Evolutionary conservation across 2,797 vertebrate species (phyloP), one percentile per base, ranked within the genome.

Genomic region (Falco cherrug): DNA sequence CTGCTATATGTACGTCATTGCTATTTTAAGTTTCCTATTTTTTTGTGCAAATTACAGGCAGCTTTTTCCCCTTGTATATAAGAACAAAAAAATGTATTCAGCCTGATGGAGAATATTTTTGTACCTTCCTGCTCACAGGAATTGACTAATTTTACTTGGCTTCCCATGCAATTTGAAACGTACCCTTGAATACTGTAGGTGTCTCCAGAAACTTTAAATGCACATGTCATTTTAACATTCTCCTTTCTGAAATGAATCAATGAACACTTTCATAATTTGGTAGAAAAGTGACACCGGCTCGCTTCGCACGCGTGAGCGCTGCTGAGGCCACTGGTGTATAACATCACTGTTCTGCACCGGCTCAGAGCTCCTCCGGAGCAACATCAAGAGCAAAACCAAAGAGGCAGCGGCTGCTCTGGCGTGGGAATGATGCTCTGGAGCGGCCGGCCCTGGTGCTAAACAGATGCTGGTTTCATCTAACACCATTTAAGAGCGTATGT

Each of bases 1-100:
- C 68, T 29, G 4, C 45, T 33, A 6, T 6, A 28, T 26, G 5
- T 4, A 39, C 69, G 16, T 17, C 10, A 0, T 5, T 5, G 20
- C 35, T 31, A 31, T 47, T 93, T 71, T 10, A 84, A 28, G 7
- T 57, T 47, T 74, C 54, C 33, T 63, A 2, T 11, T 89, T 90
- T 90, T 67, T 56, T 0, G 12, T 25, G 25, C 20, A 68, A 93
- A 69, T 76, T 83, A 50, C 64, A 75, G 68, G 54, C 77, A 75
- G 70, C 5, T 71, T 92, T 89, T 13, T 0, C 68, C 63, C 75
- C 53, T 78, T 45, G n/a, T 35, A 73, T 6, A 31, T 8, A 53
- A 71, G 87, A 93, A 95, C 80, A 95, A 93, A 93, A 90, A 87
- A 56, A 53, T 2, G n/a, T 53, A 93, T 96, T 97, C 92, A 94